These are phyloP conservation scores for Drosophila ustulata DNA, from an alignment of 2,888 invertebrate genomes.

Conservation along the genomic window DNA sequence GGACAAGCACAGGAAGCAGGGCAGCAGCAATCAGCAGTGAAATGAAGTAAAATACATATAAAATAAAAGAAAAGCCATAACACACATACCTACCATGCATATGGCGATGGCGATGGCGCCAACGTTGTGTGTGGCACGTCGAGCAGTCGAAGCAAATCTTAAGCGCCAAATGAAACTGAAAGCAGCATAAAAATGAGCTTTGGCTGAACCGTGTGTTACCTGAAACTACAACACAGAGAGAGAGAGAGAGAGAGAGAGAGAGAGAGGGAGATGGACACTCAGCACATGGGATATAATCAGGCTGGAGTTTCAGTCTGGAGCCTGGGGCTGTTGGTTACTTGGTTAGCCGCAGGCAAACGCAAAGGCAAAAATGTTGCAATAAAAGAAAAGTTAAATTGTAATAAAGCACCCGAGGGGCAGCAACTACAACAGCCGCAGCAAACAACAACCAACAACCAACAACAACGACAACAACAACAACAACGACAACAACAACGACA, in stretches of 20 bases:
- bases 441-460: slow-evolving; percentile 18
- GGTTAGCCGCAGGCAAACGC: slow-evolving; percentile 65
- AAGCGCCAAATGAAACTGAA: slow-evolving; percentile 48
- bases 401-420: slow-evolving; percentile 70
- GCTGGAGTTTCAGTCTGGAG: slow-evolving; percentile 39
- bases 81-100: slow-evolving; percentile 56
- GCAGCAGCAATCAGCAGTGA: slow-evolving; percentile 55
- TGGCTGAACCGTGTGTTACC: slow-evolving; percentile 18
- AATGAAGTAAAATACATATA: slow-evolving; percentile 72
- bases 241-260: not conserved
- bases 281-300: slow-evolving; percentile 59
- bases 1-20: not conserved
- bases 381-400: slow-evolving; percentile 79
- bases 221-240: slow-evolving; percentile 4
- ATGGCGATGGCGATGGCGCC: slow-evolving; percentile 14
- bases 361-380: slow-evolving; percentile 71
- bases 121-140: slow-evolving; percentile 9
- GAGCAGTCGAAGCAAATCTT: slow-evolving; percentile 42
- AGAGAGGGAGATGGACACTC: slow-evolving; percentile 13
- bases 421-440: slow-evolving; percentile 34
- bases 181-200: slow-evolving; percentile 57
- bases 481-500: slow-evolving; percentile 2
- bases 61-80: slow-evolving; percentile 68
- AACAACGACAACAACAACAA: slow-evolving; percentile 13
- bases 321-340: slow-evolving; percentile 31